Conservation (phyloP, 2,797 vertebrate genomes). For the Melanotaenia trifasciata region DNA sequence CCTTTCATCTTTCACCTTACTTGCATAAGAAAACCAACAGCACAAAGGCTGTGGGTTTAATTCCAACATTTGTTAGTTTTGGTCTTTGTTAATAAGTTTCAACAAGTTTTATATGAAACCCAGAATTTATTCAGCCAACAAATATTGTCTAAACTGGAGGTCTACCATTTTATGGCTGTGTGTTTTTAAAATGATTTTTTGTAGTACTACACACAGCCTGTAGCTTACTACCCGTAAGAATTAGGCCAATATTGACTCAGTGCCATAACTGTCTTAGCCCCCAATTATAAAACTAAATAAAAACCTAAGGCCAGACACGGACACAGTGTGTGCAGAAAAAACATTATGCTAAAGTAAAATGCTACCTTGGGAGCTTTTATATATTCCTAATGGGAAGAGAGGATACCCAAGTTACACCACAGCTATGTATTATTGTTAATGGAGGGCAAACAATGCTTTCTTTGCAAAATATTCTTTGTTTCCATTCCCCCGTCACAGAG, state of each 20-base stretch:
- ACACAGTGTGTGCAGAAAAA: constrained; percentile 32
- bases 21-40: constrained; percentile 23
- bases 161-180: constrained; percentile 47
- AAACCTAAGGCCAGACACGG: constrained; percentile 36
- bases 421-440: constrained; percentile 19
- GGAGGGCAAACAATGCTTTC: constrained; percentile 24
- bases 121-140: constrained; percentile 41
- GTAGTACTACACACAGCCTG: constrained; percentile 58
- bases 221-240: constrained; percentile 30
- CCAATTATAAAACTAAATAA: constrained; percentile 62
- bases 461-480: constrained; percentile 24
- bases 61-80: constrained; percentile 33
- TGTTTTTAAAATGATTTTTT: constrained; percentile 67
- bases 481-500: not conserved
- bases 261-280: constrained; percentile 65
- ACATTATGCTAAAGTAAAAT: constrained; percentile 12
- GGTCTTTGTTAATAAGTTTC: constrained; percentile 37
- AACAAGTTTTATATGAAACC: constrained; percentile 39
- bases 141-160: constrained; percentile 47
- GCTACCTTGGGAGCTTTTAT: constrained; percentile 21
- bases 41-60: not conserved
- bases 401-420: constrained; percentile 14
- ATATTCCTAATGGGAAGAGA: constrained; percentile 22
- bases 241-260: constrained; percentile 49
- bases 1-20: constrained; percentile 23